Evolutionary conservation across 2,797 vertebrate species (phyloP).

Genomic region (Oreonectes daqikongensis): DNA sequence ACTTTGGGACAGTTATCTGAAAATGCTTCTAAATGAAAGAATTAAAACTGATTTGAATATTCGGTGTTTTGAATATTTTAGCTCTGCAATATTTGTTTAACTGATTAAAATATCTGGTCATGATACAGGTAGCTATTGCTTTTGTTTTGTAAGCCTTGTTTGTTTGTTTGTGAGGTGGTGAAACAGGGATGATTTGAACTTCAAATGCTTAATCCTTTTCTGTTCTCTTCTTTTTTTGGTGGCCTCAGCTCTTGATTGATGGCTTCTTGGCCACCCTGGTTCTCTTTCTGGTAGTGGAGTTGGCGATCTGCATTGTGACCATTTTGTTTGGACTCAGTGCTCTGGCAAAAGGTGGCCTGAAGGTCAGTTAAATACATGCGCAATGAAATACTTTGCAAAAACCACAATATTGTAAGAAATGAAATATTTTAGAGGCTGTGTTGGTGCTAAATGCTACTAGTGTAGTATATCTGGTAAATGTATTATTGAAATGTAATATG

Average conservation of each 20-base stretch:
- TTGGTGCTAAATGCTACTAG: no score
- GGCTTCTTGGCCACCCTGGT: conserved; percentile 78
- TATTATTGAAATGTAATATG: no score
- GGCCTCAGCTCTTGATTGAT: conserved; percentile 74
- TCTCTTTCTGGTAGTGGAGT: conserved; percentile 79
- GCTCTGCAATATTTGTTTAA: background rate
- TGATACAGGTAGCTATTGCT: no score
- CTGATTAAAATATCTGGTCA: background rate
- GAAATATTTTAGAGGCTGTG: no score
- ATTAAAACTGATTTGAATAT: background rate
- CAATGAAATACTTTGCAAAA: background rate
- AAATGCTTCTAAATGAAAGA: conserved; percentile 20
- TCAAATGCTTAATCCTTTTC: background rate
- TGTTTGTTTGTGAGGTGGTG: background rate
- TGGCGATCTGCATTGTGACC: conserved; percentile 78
- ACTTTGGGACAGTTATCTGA: conserved; percentile 59
- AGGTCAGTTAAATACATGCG: conserved; percentile 62
- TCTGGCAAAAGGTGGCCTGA: conserved; percentile 69
- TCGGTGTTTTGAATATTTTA: background rate
- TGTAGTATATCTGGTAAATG: no score
- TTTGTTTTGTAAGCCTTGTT: background rate
- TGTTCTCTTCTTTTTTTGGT: conserved; percentile 15
- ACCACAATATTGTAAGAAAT: no score
- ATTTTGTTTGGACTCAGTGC: conserved; percentile 81
- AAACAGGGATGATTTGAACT: background rate